Evolutionary conservation across 2,797 vertebrate genomes (phyloP).

Genomic region (Erpetoichthys calabaricus): DNA sequence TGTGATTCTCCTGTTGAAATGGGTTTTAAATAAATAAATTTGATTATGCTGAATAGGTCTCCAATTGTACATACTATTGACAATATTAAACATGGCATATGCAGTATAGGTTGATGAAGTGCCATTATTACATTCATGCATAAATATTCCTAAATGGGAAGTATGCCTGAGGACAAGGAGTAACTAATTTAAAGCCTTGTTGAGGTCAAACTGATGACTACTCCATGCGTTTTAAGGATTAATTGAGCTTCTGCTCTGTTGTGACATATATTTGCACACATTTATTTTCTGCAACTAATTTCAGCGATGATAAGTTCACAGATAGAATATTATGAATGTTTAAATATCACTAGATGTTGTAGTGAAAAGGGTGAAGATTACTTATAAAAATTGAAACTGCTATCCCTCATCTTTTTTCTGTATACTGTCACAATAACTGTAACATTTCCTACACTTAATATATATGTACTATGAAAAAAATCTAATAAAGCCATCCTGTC

Average conservation of each 20-base stretch:
- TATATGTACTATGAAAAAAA: too few species aligned
- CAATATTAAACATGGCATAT: slow-evolving; percentile 4
- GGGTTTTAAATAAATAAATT: neutral
- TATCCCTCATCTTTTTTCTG: too few species aligned
- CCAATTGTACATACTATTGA: neutral
- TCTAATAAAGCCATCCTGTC: too few species aligned
- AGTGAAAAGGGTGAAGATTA: too few species aligned
- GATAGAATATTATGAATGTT: too few species aligned
- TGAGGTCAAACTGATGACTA: slow-evolving; percentile 4
- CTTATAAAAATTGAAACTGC: too few species aligned
- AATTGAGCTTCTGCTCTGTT: slow-evolving; percentile 5
- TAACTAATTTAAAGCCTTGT: slow-evolving; percentile 5
- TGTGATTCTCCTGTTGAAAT: neutral
- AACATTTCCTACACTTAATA: too few species aligned
- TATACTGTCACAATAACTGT: too few species aligned
- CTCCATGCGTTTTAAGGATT: neutral
- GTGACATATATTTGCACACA: neutral
- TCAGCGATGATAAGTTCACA: neutral
- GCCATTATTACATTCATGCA: slow-evolving; percentile 6
- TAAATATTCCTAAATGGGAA: slow-evolving; percentile 4
- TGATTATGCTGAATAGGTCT: slow-evolving; percentile 2
- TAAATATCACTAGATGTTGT: too few species aligned
- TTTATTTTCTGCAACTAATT: slow-evolving; percentile 4
- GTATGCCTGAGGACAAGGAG: slow-evolving; percentile 4
- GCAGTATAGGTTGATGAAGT: slow-evolving; percentile 3